A percentile compares a stretch with the other conserved stretches of the same genome.
Conservation (phyloP, 2,113 vertebrate species). For the Steatornis caripensis region DNA sequence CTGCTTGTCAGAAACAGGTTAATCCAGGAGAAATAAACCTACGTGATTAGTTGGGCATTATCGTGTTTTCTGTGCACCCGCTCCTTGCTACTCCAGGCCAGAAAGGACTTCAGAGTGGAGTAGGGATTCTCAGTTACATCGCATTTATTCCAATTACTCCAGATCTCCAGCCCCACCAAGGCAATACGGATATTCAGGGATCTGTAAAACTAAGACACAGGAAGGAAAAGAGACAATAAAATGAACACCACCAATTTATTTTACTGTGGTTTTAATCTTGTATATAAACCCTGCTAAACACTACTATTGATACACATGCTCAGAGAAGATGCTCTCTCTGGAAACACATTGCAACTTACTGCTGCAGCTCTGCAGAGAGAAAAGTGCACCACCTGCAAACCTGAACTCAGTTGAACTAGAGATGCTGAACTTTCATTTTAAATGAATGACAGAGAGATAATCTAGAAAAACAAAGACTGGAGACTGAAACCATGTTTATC, state of each 20-base stretch:
- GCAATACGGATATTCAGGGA: slow-evolving; percentile 89
- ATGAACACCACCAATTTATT: neutral
- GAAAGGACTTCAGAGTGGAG: slow-evolving; percentile 88
- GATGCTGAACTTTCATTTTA: neutral
- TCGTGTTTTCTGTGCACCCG: slow-evolving; percentile 84
- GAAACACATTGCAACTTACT: neutral
- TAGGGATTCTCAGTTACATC: slow-evolving; percentile 86
- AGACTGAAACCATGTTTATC: neutral
- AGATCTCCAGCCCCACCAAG: slow-evolving; percentile 91
- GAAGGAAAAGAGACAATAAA: neutral
- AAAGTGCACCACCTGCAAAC: neutral
- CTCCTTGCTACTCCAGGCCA: slow-evolving; percentile 90
- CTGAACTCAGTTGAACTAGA: neutral
- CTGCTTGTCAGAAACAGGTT: neutral
- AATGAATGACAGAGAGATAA: neutral
- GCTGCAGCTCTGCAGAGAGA: neutral
- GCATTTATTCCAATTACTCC: slow-evolving; percentile 83
- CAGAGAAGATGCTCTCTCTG: neutral
- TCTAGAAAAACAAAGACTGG: neutral
- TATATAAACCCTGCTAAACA: neutral
- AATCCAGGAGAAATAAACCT: slow-evolving; percentile 24
- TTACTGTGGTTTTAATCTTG: neutral
- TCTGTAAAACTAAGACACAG: slow-evolving; percentile 85
- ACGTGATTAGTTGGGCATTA: slow-evolving; percentile 98
- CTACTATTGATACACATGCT: neutral